phyloP scores from a whole-genome alignment of 2,888 invertebrate genomes.

The Agrotis ipsilon region DNA sequence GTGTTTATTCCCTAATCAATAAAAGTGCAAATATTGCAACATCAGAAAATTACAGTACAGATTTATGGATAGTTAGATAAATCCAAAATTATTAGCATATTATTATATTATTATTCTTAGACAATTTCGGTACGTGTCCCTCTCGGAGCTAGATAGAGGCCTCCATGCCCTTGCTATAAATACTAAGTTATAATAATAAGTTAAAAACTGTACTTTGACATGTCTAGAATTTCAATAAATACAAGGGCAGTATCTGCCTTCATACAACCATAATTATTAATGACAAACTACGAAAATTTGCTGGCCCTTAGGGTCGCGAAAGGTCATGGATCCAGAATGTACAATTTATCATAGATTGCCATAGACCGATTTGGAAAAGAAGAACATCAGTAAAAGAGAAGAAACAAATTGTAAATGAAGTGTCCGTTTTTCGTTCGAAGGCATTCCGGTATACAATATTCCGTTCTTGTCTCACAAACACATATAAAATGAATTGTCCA shows the following conservation, averaged over 20 bases:
- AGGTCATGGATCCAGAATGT: not conserved
- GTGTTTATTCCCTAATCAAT: conserved; percentile 21
- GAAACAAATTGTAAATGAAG: not conserved
- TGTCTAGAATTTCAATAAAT: not conserved
- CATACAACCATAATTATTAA: not conserved
- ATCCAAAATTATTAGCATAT: conserved; percentile 7
- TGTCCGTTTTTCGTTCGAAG: not conserved
- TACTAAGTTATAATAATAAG: not conserved
- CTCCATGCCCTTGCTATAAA: not conserved
- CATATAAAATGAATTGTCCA: not conserved
- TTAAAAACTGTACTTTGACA: not conserved
- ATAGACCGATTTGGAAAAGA: not conserved
- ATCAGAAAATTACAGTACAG: conserved; percentile 1
- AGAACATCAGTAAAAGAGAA: not conserved
- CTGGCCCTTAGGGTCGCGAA: not conserved
- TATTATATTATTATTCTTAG: not conserved
- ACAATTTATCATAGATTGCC: not conserved
- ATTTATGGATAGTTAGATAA: not conserved
- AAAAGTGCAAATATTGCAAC: not conserved
- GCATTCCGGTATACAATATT: not conserved
- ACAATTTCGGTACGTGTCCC: not conserved
- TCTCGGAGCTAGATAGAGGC: not conserved
- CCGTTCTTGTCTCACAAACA: conserved; percentile 4
- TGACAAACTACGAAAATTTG: conserved; percentile 3
- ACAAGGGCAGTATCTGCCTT: not conserved